Evolutionary conservation across 2,888 invertebrate species (phyloP).

Genomic region (Cantharis rufa): DNA sequence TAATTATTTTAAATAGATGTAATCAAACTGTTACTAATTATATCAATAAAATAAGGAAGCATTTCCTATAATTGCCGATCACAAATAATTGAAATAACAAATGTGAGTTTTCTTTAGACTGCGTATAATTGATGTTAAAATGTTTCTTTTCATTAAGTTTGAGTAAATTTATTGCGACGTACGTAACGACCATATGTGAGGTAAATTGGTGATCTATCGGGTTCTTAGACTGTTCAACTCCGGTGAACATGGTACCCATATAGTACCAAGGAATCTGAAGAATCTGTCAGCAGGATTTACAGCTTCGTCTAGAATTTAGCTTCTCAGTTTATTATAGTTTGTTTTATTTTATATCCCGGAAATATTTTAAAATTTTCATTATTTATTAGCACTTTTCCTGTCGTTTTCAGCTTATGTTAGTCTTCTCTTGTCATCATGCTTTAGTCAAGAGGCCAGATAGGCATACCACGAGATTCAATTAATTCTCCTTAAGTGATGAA

Average conservation of each 20-base stretch:
- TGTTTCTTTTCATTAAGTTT: conserved; percentile 42
- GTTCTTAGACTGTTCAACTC: conserved; percentile 43
- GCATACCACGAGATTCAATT: not conserved
- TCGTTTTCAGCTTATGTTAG: not conserved
- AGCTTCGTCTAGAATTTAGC: conserved; percentile 40
- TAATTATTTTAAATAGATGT: not conserved
- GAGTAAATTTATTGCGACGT: conserved; percentile 49
- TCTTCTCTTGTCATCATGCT: not conserved
- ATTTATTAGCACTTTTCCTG: not conserved
- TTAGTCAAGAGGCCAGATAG: not conserved
- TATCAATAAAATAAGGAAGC: not conserved
- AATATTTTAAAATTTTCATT: not conserved
- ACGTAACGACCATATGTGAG: conserved; percentile 49
- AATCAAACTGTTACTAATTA: not conserved
- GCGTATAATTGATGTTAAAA: conserved; percentile 27
- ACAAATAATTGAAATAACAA: conserved; percentile 1
- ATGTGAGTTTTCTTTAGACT: conserved; percentile 3
- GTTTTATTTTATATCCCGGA: not conserved
- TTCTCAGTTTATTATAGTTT: conserved; percentile 17
- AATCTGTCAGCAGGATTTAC: conserved; percentile 54
- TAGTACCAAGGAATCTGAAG: conserved; percentile 48
- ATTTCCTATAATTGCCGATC: not conserved
- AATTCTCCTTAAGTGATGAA: too few species aligned
- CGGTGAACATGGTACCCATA: conserved; percentile 45
- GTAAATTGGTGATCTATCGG: conserved; percentile 52